Conservation (phyloP, 2,113 vertebrate genomes). For the Dicaeum eximium region DNA sequence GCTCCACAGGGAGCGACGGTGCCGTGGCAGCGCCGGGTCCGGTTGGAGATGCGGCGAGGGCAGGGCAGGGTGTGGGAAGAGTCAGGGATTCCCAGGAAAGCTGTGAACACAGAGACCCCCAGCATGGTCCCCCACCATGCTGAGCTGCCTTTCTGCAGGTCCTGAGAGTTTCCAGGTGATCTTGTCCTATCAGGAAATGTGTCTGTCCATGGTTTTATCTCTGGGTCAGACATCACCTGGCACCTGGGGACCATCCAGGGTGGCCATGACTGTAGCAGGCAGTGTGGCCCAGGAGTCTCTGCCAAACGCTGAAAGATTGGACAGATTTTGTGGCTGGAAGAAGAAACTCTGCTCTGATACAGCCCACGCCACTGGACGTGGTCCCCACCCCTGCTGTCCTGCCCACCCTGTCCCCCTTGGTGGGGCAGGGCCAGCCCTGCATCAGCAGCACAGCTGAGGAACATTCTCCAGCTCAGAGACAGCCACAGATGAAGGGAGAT, state of each 20-base stretch:
- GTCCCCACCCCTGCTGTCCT: rapidly evolving
- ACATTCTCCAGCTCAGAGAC: not conserved
- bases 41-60: rapidly evolving
- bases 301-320: rapidly evolving
- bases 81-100: rapidly evolving
- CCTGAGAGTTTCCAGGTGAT: not conserved
- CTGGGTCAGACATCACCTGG: not conserved
- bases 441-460: not conserved
- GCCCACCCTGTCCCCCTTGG: rapidly evolving
- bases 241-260: rapidly evolving
- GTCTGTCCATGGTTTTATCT: not conserved
- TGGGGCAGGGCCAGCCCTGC: not conserved
- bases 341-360: not conserved
- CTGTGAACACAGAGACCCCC: not conserved
- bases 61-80: not conserved
- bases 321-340: not conserved
- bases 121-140: not conserved
- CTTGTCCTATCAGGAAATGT: not conserved
- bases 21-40: rapidly evolving
- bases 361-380: rapidly evolving
- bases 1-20: not conserved
- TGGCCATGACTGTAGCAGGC: not conserved
- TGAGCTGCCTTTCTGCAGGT: not conserved
- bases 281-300: not conserved
- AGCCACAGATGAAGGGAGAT: rapidly evolving